phyloP scores from a whole-genome alignment of 2,797 vertebrate species.

The Tokudaia muenninki region DNA sequence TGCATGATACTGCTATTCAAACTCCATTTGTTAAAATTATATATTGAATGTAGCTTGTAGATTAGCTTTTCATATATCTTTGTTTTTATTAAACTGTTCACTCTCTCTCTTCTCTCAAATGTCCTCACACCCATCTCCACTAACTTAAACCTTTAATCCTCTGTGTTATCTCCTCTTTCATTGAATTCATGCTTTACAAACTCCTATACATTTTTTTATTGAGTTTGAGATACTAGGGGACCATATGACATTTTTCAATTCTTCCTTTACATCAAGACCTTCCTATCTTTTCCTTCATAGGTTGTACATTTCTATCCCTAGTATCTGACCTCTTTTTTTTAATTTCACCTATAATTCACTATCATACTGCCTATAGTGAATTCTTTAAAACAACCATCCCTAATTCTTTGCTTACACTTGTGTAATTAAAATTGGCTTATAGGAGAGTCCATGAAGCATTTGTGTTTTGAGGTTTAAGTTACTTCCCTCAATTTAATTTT shows the following conservation, averaged over 20 bases:
- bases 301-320: not conserved
- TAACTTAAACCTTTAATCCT: not conserved
- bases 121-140: not conserved
- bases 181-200: not conserved
- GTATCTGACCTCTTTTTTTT: not conserved
- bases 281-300: accelerated
- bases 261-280: not conserved
- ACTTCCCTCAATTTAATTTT: too few relatives aligned
- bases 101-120: not conserved
- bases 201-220: not conserved
- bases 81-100: not conserved
- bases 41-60: not conserved
- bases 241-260: accelerated
- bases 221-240: not conserved
- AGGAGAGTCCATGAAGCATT: not conserved
- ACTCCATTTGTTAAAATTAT: not conserved
- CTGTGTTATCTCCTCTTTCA: not conserved
- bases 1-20: not conserved
- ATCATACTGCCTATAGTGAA: not conserved
- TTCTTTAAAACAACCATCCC: not conserved
- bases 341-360: not conserved
- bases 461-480: not conserved
- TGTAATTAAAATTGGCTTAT: not conserved
- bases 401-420: not conserved
- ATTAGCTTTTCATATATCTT: not conserved